These are phyloP conservation scores for Meloe dianella DNA, from an alignment of 2,888 invertebrate species.

Conservation along the genomic window DNA sequence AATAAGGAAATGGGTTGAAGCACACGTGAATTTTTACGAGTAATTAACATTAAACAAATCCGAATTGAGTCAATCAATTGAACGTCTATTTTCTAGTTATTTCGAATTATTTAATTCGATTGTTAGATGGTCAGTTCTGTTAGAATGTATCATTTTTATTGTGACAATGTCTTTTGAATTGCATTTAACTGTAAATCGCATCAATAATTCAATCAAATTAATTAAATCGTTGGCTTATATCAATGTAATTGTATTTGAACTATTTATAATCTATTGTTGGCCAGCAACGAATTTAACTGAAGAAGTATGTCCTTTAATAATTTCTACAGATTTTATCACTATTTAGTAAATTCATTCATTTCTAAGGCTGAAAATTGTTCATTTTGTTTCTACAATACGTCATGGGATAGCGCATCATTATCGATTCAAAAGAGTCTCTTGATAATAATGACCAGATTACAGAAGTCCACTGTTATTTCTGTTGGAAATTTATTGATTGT, in stretches of 20 bases:
- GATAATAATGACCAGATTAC: background rate
- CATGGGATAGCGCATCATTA: background rate
- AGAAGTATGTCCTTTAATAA: background rate
- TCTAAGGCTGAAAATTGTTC: background rate
- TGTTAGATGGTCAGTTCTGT: background rate
- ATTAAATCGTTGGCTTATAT: background rate
- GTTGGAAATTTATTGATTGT: background rate
- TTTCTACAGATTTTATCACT: too few relatives aligned
- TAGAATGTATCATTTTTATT: background rate
- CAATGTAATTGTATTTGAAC: background rate
- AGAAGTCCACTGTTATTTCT: background rate
- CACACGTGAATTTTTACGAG: background rate
- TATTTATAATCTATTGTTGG: background rate
- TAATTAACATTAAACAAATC: background rate
- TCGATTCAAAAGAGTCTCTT: background rate
- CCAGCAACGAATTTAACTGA: background rate
- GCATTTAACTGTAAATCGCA: background rate
- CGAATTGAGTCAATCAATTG: background rate
- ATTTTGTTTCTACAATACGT: background rate
- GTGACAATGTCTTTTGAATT: background rate
- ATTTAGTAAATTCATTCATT: too few relatives aligned
- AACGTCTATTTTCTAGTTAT: background rate
- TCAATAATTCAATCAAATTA: background rate
- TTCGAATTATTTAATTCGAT: background rate
- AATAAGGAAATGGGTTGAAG: background rate